Evolutionary conservation across 2,113 vertebrate species (phyloP).

Genomic region (Alectura lathami): DNA sequence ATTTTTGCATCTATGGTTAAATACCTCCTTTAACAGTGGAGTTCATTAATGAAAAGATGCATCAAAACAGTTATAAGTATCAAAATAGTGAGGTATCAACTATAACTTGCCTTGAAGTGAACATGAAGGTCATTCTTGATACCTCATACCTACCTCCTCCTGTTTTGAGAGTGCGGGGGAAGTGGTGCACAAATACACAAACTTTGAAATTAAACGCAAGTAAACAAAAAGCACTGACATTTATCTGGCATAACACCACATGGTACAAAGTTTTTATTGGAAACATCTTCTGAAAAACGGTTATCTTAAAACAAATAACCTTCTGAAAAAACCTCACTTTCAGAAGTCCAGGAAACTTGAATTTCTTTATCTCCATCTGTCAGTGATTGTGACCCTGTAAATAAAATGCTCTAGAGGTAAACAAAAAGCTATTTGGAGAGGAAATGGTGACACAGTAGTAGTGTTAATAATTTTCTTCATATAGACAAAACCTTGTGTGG

Average conservation of each 20-base stretch:
- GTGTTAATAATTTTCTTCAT: neutral
- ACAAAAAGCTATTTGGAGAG: neutral
- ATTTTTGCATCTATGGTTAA: neutral
- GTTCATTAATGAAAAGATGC: neutral
- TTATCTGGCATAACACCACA: neutral
- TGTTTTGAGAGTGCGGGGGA: neutral
- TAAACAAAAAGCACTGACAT: neutral
- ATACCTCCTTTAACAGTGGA: neutral
- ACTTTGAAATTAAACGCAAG: neutral
- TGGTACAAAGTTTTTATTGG: neutral
- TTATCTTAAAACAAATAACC: neutral
- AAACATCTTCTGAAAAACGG: neutral
- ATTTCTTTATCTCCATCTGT: neutral
- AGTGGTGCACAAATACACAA: neutral
- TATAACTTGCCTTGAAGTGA: slow-evolving; percentile 25
- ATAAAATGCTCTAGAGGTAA: neutral
- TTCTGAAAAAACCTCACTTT: neutral
- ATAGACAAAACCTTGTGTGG: neutral
- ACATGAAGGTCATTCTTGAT: neutral
- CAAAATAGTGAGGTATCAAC: neutral
- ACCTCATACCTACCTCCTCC: neutral
- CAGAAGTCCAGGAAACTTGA: neutral
- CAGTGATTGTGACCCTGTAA: neutral
- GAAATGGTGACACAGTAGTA: neutral
- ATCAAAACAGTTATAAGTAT: neutral